Conservation (phyloP, 2,113 vertebrate genomes). For the Cygnus atratus region DNA sequence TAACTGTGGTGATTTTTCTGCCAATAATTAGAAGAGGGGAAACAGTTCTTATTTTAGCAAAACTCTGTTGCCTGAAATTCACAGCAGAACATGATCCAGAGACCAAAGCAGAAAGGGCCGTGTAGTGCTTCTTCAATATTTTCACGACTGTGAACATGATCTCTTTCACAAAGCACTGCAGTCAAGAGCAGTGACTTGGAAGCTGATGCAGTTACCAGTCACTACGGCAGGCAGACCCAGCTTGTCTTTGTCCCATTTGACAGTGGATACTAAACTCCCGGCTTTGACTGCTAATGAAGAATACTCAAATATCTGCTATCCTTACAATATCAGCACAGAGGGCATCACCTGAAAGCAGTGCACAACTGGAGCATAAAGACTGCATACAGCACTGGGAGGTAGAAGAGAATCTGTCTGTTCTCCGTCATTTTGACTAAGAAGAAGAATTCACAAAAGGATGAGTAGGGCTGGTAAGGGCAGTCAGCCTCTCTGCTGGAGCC, state of each 20-base stretch:
- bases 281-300: neutral
- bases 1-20: neutral
- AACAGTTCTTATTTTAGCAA: neutral
- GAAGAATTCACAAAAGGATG: neutral
- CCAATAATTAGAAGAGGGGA: neutral
- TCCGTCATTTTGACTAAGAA: neutral
- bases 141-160: neutral
- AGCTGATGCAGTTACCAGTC: neutral
- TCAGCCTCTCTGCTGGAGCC: neutral
- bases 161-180: neutral
- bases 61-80: neutral
- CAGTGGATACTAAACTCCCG: neutral
- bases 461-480: neutral
- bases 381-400: neutral
- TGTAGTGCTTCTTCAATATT: neutral
- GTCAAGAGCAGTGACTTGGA: neutral
- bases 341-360: neutral
- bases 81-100: neutral
- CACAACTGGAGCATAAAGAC: neutral
- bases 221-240: neutral
- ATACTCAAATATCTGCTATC: neutral
- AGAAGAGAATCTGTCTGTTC: neutral
- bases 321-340: neutral
- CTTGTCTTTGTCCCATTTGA: neutral
- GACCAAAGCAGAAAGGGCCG: neutral